Evolutionary conservation across 2,888 invertebrate genomes (phyloP), one percentile per base, ranked within the genome.

Genomic region (Periphyllus acericola): DNA sequence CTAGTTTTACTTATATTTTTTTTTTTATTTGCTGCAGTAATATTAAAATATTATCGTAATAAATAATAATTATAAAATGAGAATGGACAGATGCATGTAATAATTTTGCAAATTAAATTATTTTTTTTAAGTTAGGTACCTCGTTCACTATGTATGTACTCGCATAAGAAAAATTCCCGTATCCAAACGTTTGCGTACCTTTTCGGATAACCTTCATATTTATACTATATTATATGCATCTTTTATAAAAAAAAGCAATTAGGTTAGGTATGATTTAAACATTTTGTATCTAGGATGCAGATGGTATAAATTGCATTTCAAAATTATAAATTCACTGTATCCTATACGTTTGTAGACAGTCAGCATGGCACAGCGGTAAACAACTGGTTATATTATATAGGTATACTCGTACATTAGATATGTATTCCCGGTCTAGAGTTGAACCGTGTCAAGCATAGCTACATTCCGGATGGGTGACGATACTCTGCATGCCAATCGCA

Each of bases 391-490:
- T 66, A 75, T n/a, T 82, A 83, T 40, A 71, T 29, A 36, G 4
- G 36, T 36, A 36, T 5, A 68, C 3, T 6, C 1, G 19, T 9
- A 32, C 17, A 40, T 36, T 79, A 36, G 29, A 66, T 76, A 66
- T 55, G 60, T 75, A 75, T 66, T 29, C 34, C 76, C 25, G 32
- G 84, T 78, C 46, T 75, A 66, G 66, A 76, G 75, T 84, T 66
- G 76, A 85, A 85, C 60, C 78, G n/a, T 85, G 84, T 85, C 84
- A 85, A 85, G 84, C 84, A 52, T 34, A 85, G 84, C 84, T 52
- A 68, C 84, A 85, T 85, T 85, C 84, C 84, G 76, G 76, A 85
- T 78, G 84, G 84, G 68, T 78, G 84, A 78, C 84, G 84, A 68
- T 76, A 84, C 66, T 66, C 46, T 32, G 84, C 66, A 84, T 76